Evolutionary conservation across 2,888 invertebrate species (phyloP), one percentile per base, ranked within the genome.

Genomic region (Andricus curvator): DNA sequence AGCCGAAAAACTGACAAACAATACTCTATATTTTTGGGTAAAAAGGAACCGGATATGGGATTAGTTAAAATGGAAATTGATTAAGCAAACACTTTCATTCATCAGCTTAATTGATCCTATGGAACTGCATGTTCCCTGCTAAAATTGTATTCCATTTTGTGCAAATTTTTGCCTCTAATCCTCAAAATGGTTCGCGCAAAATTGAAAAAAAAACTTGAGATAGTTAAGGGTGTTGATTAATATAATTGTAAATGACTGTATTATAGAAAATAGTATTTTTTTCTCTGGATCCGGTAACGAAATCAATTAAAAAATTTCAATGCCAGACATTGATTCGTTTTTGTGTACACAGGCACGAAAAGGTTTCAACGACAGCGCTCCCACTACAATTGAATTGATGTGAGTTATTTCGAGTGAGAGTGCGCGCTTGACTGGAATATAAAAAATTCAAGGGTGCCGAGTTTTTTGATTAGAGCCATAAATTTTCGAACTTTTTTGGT

Each of bases 321-420:
- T 60, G n/a, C 8, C 9, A 56, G n/a, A 22, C 56, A 8, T 60
- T 60, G n/a, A 60, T 60, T 60, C n/a, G 56, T 60, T n/a, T 60
- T 60, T 15, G 56, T n/a, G 9, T 60, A 22, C 48, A 48, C 8
- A 20, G n/a, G 20, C 56, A 60, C 56, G n/a, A 22, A 60, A 60
- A 60, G 56, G n/a, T 41, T 67, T 67, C 13, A 41, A n/a, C 37
- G 22, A 41, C 67, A 67, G 41, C n/a, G n/a, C 41, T 41, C 4
- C 9, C 37, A 17, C 41, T 13, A 41, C 41, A 37, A 65, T 67
- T 67, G 67, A 67, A 67, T 67, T 41, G 67, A 41, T 41, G n/a
- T 67, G 41, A 20, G n/a, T 67, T 67, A 67, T 41, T 67, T 67
- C 67, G 67, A 41, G 67, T 67, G 67, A 67, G 66, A 67, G 41